Percentiles rank a stretch among this genome's conserved stretches.
phyloP scores from a whole-genome alignment of 2,888 invertebrate species.

The Allophyes oxyacanthae region DNA sequence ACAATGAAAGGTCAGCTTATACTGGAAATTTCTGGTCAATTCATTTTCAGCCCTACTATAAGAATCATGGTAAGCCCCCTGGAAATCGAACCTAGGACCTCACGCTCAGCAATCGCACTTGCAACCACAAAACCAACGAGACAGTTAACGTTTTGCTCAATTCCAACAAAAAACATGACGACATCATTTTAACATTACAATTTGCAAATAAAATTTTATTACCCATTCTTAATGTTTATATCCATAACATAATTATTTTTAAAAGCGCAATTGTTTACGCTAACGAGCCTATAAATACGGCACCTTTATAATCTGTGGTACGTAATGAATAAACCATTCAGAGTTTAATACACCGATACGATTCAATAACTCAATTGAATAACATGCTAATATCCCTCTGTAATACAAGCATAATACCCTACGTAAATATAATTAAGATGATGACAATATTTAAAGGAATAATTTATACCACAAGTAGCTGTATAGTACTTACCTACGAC shows the following conservation, averaged over 20 bases:
- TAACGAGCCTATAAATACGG: conserved; percentile 30
- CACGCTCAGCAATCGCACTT: too few species aligned
- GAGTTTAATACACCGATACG: conserved; percentile 17
- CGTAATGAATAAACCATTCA: conserved; percentile 13
- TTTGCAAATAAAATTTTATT: conserved; percentile 17
- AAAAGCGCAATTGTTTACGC: conserved; percentile 31
- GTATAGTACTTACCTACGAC: too few species aligned
- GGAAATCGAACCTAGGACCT: too few species aligned
- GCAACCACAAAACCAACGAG: too few species aligned
- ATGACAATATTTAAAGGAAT: conserved; percentile 1
- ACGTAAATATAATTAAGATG: neutral
- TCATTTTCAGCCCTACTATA: too few species aligned
- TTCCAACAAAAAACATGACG: neutral
- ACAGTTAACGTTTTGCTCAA: too few species aligned
- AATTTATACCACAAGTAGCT: too few species aligned
- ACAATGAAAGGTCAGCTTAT: too few species aligned
- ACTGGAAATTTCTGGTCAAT: too few species aligned
- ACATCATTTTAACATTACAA: conserved; percentile 17
- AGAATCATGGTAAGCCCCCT: too few species aligned
- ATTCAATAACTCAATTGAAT: conserved; percentile 21
- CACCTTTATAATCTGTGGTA: conserved; percentile 17
- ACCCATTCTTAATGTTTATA: conserved; percentile 3
- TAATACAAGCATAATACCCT: neutral
- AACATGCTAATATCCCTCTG: conserved; percentile 1
- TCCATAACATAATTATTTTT: conserved; percentile 16